Evolutionary conservation across 2,113 vertebrate species (phyloP), one percentile per base, ranked within the genome.

Genomic region (Hippocampus barbouri): DNA sequence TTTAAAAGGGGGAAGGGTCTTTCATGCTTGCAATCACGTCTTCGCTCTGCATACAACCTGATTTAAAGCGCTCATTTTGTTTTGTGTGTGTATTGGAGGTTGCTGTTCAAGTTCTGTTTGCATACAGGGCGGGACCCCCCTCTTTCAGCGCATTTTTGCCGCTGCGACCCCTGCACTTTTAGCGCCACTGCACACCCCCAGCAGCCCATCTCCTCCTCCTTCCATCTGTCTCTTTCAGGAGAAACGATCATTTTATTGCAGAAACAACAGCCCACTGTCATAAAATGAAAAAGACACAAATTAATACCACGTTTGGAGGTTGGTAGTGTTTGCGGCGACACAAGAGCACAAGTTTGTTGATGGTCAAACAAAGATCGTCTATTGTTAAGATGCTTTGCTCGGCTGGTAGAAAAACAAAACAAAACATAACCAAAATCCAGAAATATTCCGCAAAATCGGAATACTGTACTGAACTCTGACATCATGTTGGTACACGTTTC

Each of bases 61-160:
- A 51, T 66, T 38, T 70, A 62, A 63, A 65, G 0, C 30, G 43
- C 5, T 45, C 75, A 84, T 80, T 78, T 76, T 68, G 3, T 3
- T 30, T 2, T 30, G 30, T 30, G 74, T 76, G 70, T 74, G 69
- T 70, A 45, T 16, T 79, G 68, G 12, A 20, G 25, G 0, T 38
- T 51, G 23, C 69, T 74, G 76, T 60, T 73, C 38, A 78, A 76
- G 2, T 30, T 5, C 23, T 61, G 74, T 73, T 80, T 77, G 76
- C 85, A 82, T 77, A 6, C 49, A 70, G 81, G 83, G 83, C 77
- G 83, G 87, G 81, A 59, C 49, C 11, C 53, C 51, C 21, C 53
- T 9, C 53, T 34, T 34, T 18, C 51, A 12, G 12, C 34, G 5
- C 34, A 38, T 38, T 38, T 38, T 38, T 38, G 34, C 34, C 34